Evolutionary conservation across 2,888 invertebrate genomes (phyloP).

Genomic region (Melinopterus prodromus): DNA sequence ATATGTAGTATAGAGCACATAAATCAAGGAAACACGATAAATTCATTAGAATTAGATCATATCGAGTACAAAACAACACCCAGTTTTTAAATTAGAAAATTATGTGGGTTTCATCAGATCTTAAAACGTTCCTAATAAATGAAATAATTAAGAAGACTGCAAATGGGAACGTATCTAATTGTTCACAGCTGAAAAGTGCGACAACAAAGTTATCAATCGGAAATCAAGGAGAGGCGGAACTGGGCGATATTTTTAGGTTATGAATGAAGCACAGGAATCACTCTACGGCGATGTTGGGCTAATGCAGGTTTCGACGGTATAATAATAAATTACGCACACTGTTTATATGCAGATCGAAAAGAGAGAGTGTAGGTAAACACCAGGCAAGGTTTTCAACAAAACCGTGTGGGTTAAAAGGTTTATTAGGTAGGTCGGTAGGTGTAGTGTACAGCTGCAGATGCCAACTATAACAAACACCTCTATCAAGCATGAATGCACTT

Average conservation of each 20-base stretch:
- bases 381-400: not conserved
- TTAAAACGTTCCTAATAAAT: no score
- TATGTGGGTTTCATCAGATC: no score
- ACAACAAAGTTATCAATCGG: constrained; percentile 8
- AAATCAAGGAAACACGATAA: no score
- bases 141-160: not conserved
- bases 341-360: not conserved
- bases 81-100: no score
- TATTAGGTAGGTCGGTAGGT: not conserved
- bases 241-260: constrained; percentile 16
- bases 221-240: constrained; percentile 11
- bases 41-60: no score
- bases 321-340: constrained; percentile 12
- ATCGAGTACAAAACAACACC: no score
- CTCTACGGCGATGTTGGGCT: not conserved
- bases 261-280: constrained; percentile 9
- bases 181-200: not conserved
- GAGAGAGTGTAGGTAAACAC: not conserved
- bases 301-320: not conserved
- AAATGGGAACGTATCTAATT: not conserved
- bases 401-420: not conserved
- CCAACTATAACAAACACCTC: constrained; percentile 49
- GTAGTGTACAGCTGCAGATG: constrained; percentile 38
- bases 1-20: no score
- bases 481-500: constrained; percentile 48